Evolutionary conservation across 37 sponge, comb jelly and placozoan genomes (phyloP).

Genomic region (Tethya wilhelma): DNA sequence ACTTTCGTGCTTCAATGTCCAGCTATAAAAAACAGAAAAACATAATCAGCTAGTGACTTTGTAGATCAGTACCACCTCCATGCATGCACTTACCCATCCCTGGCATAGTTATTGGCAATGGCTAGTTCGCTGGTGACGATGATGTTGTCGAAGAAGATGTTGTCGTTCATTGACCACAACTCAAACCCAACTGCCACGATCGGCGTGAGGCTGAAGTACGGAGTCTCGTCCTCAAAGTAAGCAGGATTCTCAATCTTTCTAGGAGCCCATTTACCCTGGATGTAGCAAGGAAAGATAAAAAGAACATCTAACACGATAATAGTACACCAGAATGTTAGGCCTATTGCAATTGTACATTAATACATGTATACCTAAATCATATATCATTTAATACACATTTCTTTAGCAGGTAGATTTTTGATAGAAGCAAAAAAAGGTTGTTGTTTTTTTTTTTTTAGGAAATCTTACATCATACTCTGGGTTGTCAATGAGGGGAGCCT

Average conservation of each 20-base stretch:
- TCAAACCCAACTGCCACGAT: constrained; percentile 93
- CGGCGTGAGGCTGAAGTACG: constrained; percentile 75
- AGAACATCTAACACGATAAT: not conserved
- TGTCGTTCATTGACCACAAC: constrained; percentile 94
- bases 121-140: constrained; percentile 80
- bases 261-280: constrained; percentile 91
- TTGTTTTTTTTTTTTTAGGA: no score
- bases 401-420: no score
- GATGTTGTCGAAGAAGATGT: constrained; percentile 92
- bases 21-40: constrained; percentile 40
- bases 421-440: no score
- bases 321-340: not conserved
- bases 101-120: constrained; percentile 81
- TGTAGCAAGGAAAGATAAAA: not conserved
- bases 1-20: constrained; percentile 73
- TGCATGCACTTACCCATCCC: constrained; percentile 68
- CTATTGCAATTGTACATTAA: no score
- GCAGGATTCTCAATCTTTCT: constrained; percentile 88
- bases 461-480: constrained; percentile 85
- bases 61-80: not conserved
- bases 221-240: constrained; percentile 86
- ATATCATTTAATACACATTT: not conserved
- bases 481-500: constrained; percentile 92
- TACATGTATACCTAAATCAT: not conserved
- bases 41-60: not conserved